These are phyloP conservation scores for Hipposideros larvatus DNA, from an alignment of 2,797 vertebrate genomes.

Conservation along the genomic window DNA sequence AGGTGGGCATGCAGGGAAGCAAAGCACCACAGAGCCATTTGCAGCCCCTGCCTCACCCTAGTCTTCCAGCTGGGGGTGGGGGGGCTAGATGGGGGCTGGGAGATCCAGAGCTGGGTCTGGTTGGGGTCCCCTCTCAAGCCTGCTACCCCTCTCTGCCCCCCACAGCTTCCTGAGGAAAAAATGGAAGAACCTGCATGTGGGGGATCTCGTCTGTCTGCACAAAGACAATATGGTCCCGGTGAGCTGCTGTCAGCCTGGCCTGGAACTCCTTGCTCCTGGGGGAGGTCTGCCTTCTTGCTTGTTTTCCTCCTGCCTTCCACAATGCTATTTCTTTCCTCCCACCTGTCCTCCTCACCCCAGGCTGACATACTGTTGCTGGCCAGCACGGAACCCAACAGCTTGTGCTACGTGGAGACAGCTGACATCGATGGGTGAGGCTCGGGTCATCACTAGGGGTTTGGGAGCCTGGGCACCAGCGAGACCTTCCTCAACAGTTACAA, in stretches of 20 bases:
- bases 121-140: not conserved
- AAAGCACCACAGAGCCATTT: not conserved
- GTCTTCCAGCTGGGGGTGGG: accelerated
- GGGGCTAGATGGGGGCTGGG: accelerated
- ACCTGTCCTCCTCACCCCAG: constrained; percentile 85
- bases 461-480: not conserved
- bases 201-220: constrained; percentile 92
- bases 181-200: constrained; percentile 93
- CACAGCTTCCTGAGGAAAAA: constrained; percentile 91
- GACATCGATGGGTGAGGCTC: constrained; percentile 95
- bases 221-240: constrained; percentile 94
- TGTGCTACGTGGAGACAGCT: constrained; percentile 96
- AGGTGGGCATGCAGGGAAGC: not conserved
- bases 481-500: accelerated
- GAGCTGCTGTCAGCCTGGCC: constrained; percentile 78
- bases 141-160: accelerated
- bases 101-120: accelerated
- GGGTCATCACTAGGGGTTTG: accelerated
- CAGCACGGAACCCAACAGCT: constrained; percentile 95
- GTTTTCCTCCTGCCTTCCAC: not conserved
- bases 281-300: accelerated
- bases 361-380: constrained; percentile 94
- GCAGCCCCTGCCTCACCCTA: not conserved
- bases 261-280: not conserved
- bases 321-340: not conserved